Evolutionary conservation across 2,797 vertebrate genomes (phyloP), one percentile per base, ranked within the genome.

Genomic region (Argyrosomus regius): DNA sequence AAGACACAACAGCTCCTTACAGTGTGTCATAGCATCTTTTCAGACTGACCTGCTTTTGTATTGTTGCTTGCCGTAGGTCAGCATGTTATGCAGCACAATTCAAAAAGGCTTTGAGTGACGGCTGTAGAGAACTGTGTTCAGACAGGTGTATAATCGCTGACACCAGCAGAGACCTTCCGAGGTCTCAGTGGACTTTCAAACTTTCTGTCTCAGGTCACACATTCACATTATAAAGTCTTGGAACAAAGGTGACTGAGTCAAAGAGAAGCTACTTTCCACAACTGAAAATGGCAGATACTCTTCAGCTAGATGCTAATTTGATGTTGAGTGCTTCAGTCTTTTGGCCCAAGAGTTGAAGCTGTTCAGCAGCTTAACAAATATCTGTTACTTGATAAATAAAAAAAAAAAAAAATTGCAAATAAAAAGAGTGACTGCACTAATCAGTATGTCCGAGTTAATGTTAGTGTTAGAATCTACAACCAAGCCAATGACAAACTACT

Each of bases 91-190:
- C 7, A 39, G 39, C 12, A 28, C 28, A 6, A 45, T 20, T 41
- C 14, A 59, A 84, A 84, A 48, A 12, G 35, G 8, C 18, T 49
- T 64, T 80, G 16, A 77, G 54, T 41, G 64, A 72, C 0, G 24
- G 46, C 1, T 58, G 31, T 13, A 22, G 18, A 75, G 16, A 82
- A 31, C 5, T 48, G 43, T 50, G 31, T n/a, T 26, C 28, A 74
- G 64, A 71, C 48, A 43, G 20, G 9, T 59, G 3, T 20, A 56
- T 24, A 24, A 41, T 58, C 35, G 28, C 26, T 4, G 7, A 56
- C 31, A 22, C 31, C 13, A 0, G 26, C 28, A 20, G 31, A 53
- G 56, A 66, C 26, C 43, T 53, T 49, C n/a, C 52, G 5, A 8
- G 28, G 45, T 41, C 63, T 82, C 18, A 63, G 20, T 57, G 18